Evolutionary conservation across 2,888 invertebrate genomes (phyloP), one percentile per base, ranked within the genome.

Genomic region (Diarsia brunnea): DNA sequence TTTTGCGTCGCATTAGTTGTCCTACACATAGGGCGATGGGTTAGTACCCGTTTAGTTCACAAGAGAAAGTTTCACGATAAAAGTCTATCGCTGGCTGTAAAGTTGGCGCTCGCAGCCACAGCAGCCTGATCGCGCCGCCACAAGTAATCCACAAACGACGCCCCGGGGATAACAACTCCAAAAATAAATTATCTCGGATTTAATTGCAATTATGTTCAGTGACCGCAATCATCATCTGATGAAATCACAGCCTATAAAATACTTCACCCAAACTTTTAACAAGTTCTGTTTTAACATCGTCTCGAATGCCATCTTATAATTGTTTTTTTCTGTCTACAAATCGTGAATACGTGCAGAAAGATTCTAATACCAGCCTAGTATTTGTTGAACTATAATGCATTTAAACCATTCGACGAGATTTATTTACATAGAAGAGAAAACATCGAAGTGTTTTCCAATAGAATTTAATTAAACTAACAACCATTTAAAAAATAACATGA

Each of bases 191-290:
- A 89, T 87, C 86, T 86, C 78, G 83, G 88, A 89, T 88, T 91
- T 91, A 91, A 90, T 91, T 91, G 90, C 90, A 90, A 90, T 90
- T 90, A 90, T 82, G 89, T 84, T 84, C 90, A 87, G 88, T 89
- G 90, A 91, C 91, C 90, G 90, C 86, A 87, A 89, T 86, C 83
- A 85, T 87, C 76, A 90, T 88, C 86, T 83, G 90, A 89, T 89
- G 82, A 86, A 87, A 86, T 85, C 81, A 82, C 84, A 78, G 81
- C 79, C 75, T 75, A 81, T 80, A 81, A 82, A 77, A 77, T 63
- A 81, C 72, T 75, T 68, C 27, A 73, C 21, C 58, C 45, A 47
- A 88, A 82, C 79, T 87, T 82, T 84, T 81, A 88, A 79, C 72
- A 88, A 88, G 74, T 83, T 88, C 75, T 77, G 70, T 82, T 85